Base-by-base conservation (phyloP, 1,140 invertebrate genomes). In the Zaprionus capensis region DNA sequence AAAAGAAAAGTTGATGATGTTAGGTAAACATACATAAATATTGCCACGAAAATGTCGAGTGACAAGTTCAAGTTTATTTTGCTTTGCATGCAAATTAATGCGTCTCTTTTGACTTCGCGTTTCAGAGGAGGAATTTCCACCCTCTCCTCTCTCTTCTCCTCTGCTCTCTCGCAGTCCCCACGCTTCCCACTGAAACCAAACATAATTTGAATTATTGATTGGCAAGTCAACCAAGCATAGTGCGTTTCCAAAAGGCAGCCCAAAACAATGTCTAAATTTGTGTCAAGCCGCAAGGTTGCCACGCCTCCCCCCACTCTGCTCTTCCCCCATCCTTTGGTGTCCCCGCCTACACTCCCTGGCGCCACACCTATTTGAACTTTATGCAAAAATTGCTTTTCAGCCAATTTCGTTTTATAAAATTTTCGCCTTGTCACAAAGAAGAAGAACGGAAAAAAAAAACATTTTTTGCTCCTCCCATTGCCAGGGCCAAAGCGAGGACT, bases 151-250 rank as follows among this genome's bases (percentile, higher is more conserved):
- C 7, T 24, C 53, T 2, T 14, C 22, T 12, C 15, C 17, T 17
- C 26, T 17, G 7, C 41, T 28, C 51, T 7, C 5, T 34, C 9
- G 31, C 34, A 17, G 2, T 11, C 14, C 62, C 2, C 31, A 14
- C n/a, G 5, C 44, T 12, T 17, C 9, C 11, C 57, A 66, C 51
- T 53, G 34, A 78, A 78, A 78, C 70, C 65, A 80, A 78, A 78
- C 58, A 76, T 79, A 90, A 88, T 88, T 88, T 88, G 85, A 88
- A 88, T 88, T 88, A 88, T 88, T 88, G 84, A 88, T 88, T 88
- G 84, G 66, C 66, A 62, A 81, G 57, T 28, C 78, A 72, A 51
- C 67, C 64, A 76, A 72, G 74, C 74, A 71, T 72, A 71, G 69
- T 71, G 61, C 69, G 74, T 56, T 76, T 71, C 56, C n/a, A 6